phyloP scores from a whole-genome alignment of 2,113 vertebrate species.

The Anolis carolinensis region DNA sequence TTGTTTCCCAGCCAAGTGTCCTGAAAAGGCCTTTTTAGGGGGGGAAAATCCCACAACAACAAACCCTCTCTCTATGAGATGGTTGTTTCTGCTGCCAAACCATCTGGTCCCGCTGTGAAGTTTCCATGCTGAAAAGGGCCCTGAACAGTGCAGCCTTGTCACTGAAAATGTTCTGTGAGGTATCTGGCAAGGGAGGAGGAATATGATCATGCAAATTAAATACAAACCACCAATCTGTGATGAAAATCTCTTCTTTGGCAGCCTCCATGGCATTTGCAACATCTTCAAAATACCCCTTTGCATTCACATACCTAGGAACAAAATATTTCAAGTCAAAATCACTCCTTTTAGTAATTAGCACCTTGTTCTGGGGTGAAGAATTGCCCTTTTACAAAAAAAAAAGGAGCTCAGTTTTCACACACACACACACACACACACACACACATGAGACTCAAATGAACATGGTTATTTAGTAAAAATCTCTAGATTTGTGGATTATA shows the following conservation, averaged over 20 bases:
- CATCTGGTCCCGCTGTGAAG: conserved; percentile 51
- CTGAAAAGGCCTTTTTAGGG: conserved; percentile 66
- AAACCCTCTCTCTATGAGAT: conserved; percentile 30
- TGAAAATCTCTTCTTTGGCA: conserved; percentile 95
- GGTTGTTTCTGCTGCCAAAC: conserved; percentile 66
- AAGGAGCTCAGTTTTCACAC: too few relatives aligned
- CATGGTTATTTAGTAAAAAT: too few relatives aligned
- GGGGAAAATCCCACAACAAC: conserved; percentile 7
- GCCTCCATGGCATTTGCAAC: conserved; percentile 92
- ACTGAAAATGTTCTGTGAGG: conserved; percentile 23
- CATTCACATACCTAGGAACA: conserved; percentile 91
- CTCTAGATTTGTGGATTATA: too few relatives aligned
- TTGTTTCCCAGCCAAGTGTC: conserved; percentile 60
- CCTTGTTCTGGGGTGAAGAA: too few relatives aligned
- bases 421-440: too few relatives aligned
- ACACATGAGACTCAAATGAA: too few relatives aligned
- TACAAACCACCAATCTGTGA: conserved; percentile 98
- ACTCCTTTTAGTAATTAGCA: neutral
- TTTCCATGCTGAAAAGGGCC: conserved; percentile 54
- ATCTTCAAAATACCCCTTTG: conserved; percentile 93
- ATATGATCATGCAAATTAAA: neutral
- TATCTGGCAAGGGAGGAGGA: conserved; percentile 21
- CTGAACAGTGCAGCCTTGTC: conserved; percentile 29
- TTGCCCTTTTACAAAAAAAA: too few relatives aligned
- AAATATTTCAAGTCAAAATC: neutral